Evolutionary conservation across 2,797 vertebrate genomes (phyloP), one percentile per base, ranked within the genome.

Genomic region (Triplophysa bombifrons): DNA sequence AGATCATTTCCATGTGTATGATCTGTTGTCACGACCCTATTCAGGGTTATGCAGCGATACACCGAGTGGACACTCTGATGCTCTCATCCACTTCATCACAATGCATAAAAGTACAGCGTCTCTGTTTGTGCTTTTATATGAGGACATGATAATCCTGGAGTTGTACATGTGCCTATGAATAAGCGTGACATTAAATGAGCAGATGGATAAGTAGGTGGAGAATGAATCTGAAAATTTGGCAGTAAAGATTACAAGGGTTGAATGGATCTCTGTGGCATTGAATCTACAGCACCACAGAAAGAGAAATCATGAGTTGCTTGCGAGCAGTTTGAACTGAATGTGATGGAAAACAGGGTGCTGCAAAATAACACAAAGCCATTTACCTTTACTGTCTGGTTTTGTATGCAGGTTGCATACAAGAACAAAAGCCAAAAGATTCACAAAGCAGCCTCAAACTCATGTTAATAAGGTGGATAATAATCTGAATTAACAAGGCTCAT

Each of bases 1-100:
- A 63, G 38, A 82, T 85, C 34, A 85, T 86, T 86, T 81, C 74
- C 82, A 85, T 86, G 74, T 81, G 67, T 85, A 74, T 84, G 51
- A 77, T 38, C 13, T 71, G 64, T 58, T 73, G 74, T 85, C 82
- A 84, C 79, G 76, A 86, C 78, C 72, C 68, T 53, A 82, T 83
- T 86, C 76, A 80, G 72, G 63, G 30, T 68, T 65, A 73, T 48
- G 53, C 41, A 16, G 53, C 20, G 51, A 58, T 20, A 30, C 65
- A 44, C 68, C 3, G 30, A 60, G 50, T n/a, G 51, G 13, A 66
- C 74, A 38, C 71, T 63, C 65, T 20, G 58, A 67, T 61, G 65
- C 68, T 65, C 64, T 50, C 69, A 79, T 64, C 30, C 69, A 79
- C 76, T 80, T 76, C 78, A 72, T 72, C 68, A 73, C 56, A 55